Base-by-base conservation (phyloP, 2,113 vertebrate genomes). In the Lepidothrix coronata region DNA sequence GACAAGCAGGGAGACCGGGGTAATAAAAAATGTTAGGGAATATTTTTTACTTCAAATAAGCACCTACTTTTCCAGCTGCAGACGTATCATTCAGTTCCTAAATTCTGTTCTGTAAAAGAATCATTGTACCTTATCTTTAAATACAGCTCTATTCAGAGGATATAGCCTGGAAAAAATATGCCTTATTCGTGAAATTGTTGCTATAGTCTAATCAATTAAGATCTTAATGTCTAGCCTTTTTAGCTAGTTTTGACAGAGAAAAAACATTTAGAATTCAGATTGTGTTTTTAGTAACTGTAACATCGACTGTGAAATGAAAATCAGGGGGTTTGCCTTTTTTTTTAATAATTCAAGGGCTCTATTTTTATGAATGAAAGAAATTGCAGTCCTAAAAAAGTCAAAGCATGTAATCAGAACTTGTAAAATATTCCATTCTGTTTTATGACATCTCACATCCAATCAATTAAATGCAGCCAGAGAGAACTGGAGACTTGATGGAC, bases 361-460 rank as follows among this genome's bases (percentile, higher is more conserved):
- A 79, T 89, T 88, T 85, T 81, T 85, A 77, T 84, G 90, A 95
- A 96, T 93, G 93, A 86, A 93, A 74, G 92, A 92, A 96, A 95
- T 87, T 96, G 61, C 70, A 94, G 80, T 49, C 80, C 83, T 96
- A 82, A 92, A 96, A 91, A 92, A 81, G 73, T 87, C 73, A 90
- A 93, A 80, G 25, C n/a, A 12, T 92, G 65, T 84, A 96, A 94
- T 96, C 76, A 92, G 93, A 84, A 79, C 61, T 76, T 84, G 84
- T 89, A 96, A 96, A 96, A 97, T 92, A 93, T 94, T 96, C 89
- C 62, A 78, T 93, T 96, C 93, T 93, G 86, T 82, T 97, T 95
- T 92, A 93, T 92, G 96, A 96, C 83, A 96, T 92, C 92, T 96
- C 91, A 78, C 78, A 72, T 96, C 92, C 76, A 94, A 89, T 93